Conservation (phyloP, 2,888 invertebrate genomes). For the Athetis lepigone region DNA sequence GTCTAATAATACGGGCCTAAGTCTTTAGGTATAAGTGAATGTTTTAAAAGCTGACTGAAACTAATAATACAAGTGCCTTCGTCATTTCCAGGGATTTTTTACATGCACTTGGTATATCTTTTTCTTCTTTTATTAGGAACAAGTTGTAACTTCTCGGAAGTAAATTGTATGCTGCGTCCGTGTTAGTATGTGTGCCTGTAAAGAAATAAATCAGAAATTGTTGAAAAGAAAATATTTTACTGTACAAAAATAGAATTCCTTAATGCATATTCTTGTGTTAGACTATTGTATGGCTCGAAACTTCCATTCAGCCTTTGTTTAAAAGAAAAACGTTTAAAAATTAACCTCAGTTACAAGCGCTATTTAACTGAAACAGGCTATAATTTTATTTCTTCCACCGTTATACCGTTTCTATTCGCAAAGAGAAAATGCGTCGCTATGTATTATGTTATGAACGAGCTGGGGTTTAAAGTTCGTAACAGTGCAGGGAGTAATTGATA, state of each 20-base stretch:
- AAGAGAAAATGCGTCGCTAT: slow-evolving; percentile 31
- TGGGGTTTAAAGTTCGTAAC: slow-evolving; percentile 36
- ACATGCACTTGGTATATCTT: no score
- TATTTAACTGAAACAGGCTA: slow-evolving; percentile 5
- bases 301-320: slow-evolving; percentile 22
- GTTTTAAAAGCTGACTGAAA: background rate
- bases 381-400: slow-evolving; percentile 8
- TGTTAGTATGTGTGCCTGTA: no score
- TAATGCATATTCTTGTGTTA: background rate
- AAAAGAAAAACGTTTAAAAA: slow-evolving; percentile 31
- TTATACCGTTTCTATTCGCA: slow-evolving; percentile 11
- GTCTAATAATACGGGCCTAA: no score
- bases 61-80: background rate
- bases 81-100: background rate
- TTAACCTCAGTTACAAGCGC: slow-evolving; percentile 15
- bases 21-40: background rate
- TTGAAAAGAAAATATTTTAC: slow-evolving; percentile 21
- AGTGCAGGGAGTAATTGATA: slow-evolving; percentile 49
- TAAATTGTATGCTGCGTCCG: no score
- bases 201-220: background rate
- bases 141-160: no score
- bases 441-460: slow-evolving; percentile 21
- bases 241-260: slow-evolving; percentile 1
- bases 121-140: no score
- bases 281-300: slow-evolving; percentile 4